Evolutionary conservation across 2,888 invertebrate species (phyloP).

Genomic region (Hofmannophila pseudospretella): DNA sequence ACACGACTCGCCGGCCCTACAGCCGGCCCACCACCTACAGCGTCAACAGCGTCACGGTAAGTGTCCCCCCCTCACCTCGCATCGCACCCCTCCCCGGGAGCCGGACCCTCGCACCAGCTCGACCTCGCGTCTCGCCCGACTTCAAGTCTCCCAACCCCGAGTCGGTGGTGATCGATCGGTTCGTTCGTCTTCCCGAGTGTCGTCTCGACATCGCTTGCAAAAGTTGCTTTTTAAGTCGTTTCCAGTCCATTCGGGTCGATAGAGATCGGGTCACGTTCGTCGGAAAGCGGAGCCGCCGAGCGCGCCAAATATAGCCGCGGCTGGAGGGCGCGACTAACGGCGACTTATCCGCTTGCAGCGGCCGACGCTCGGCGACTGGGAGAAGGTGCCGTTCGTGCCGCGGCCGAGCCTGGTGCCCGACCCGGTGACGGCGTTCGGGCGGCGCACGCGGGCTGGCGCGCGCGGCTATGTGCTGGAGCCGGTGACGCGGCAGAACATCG

Average conservation of each 20-base stretch:
- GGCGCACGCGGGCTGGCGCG: constrained; percentile 74
- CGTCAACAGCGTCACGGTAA: constrained; percentile 88
- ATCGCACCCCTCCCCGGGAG: constrained; percentile 67
- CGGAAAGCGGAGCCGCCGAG: constrained; percentile 65
- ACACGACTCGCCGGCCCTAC: constrained; percentile 91
- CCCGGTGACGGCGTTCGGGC: constrained; percentile 91
- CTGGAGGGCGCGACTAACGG: constrained; percentile 74
- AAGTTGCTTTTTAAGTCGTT: constrained; percentile 43
- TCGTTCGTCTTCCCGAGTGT: constrained; percentile 36
- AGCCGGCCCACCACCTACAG: constrained; percentile 84
- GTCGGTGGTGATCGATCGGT: constrained; percentile 22
- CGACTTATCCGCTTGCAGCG: constrained; percentile 82
- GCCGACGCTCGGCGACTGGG: constrained; percentile 88
- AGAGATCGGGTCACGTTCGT: constrained; percentile 46
- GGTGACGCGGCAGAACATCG: constrained; percentile 80
- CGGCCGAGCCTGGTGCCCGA: constrained; percentile 90
- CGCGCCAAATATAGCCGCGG: constrained; percentile 79
- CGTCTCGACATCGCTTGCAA: constrained; percentile 48
- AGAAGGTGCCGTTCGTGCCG: constrained; percentile 92
- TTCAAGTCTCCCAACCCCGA: constrained; percentile 29
- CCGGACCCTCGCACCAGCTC: constrained; percentile 70
- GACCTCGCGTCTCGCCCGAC: constrained; percentile 39
- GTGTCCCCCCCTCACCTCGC: constrained; percentile 45
- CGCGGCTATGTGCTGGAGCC: constrained; percentile 71
- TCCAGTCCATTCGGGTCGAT: constrained; percentile 54